A percentile compares a stretch with the other conserved stretches of the same genome.
These are phyloP conservation scores for Anticlea derivata DNA, from an alignment of 2,888 invertebrate genomes.

Conservation along the genomic window DNA sequence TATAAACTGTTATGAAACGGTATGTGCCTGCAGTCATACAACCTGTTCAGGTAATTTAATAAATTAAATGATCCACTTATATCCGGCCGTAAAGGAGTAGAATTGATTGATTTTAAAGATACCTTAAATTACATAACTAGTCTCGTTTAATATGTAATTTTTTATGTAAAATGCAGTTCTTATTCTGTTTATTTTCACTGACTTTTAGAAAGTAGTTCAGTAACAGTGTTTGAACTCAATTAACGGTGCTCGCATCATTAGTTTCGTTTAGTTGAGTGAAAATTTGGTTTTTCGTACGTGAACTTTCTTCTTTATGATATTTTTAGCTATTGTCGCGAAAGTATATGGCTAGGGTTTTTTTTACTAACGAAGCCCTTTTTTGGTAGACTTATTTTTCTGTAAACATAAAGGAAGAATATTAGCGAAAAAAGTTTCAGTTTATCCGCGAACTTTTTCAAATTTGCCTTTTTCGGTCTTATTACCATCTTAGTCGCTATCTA, in stretches of 20 bases:
- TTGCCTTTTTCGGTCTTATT: no score
- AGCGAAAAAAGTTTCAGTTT: no score
- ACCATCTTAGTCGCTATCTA: no score
- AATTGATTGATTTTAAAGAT: conserved; percentile 6
- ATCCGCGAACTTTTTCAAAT: no score
- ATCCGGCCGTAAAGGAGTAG: conserved; percentile 13
- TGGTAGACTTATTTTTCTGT: no score
- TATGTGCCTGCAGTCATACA: neutral
- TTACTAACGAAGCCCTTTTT: no score
- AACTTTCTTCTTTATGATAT: conserved; percentile 17
- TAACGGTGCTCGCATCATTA: conserved; percentile 33
- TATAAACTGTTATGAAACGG: conserved; percentile 14
- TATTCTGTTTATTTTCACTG: conserved; percentile 8
- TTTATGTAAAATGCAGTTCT: conserved; percentile 9
- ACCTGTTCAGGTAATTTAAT: conserved; percentile 10
- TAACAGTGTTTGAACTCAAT: conserved; percentile 32
- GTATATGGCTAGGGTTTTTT: no score
- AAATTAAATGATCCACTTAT: conserved; percentile 20
- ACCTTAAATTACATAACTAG: neutral
- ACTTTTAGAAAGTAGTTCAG: conserved; percentile 24
- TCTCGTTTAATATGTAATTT: neutral
- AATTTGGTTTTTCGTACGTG: conserved; percentile 15
- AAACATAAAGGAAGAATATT: no score
- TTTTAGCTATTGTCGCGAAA: neutral
- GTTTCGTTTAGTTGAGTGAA: conserved; percentile 22